Evolutionary conservation across 1,140 invertebrate genomes (phyloP), one percentile per base, ranked within the genome.

Genomic region (Papilio polyxenes): DNA sequence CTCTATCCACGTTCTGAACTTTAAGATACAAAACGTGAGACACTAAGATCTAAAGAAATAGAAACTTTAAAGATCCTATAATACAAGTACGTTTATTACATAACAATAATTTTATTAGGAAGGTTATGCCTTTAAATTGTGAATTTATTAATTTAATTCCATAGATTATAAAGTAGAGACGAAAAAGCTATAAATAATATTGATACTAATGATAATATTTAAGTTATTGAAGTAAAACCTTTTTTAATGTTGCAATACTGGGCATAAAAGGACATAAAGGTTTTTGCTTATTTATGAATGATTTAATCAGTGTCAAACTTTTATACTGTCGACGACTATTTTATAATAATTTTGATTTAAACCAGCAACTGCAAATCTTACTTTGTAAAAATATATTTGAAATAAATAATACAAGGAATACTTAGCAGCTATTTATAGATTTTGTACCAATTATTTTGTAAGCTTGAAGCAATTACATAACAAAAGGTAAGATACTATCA

Each of bases 1-100:
- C 62, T 31, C 20, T 65, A 65, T 65, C 62, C 23, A 65, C 62
- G 62, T 65, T 65, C 31, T 65, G 62, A 65, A 65, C 62, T 23
- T 23, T 65, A 31, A 65, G 8, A 65, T 65, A 0, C 10, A 23
- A 65, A 65, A 65, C 62, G 62, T 65, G 62, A 65, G 20, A n/a
- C 10, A 65, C 62, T 65, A 65, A 31, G 23, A 31, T 31, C 10
- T 65, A 65, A 10, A 65, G 23, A 23, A 65, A 31, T 7, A 65
- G 9, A 31, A 23, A 31, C 7, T 31, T n/a, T 59, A 15, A 17
- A n/a, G 5, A 17, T 59, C 56, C 56, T 59, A n/a, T 4, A 59
- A 17, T 59, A 51, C 9, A 3, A 51, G 9, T 11, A 59, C 56
- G 17, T n/a, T n/a, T 6, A 17, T 59, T n/a, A 59, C 3, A 59